phyloP scores from a whole-genome alignment of 2,797 vertebrate genomes.

The Halcyon smyrnensis region DNA sequence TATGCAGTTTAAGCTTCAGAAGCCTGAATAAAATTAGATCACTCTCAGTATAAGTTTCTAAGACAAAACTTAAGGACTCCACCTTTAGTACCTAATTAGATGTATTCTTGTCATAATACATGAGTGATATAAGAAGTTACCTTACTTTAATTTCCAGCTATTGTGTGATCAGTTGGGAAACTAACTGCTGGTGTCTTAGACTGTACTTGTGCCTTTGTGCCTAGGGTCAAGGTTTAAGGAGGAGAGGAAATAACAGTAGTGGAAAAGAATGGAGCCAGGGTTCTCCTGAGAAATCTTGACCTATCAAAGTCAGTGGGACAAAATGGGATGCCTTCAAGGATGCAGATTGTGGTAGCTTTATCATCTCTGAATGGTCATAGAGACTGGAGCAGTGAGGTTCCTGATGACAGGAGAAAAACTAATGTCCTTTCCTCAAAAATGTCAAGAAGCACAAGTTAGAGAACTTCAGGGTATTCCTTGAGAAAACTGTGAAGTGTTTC shows the following conservation, averaged over 20 bases:
- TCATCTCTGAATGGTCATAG: neutral
- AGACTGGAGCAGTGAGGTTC: neutral
- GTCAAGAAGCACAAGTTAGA: neutral
- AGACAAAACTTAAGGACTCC: neutral
- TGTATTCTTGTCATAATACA: neutral
- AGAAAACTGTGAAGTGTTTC: neutral
- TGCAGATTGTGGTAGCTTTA: neutral
- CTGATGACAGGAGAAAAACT: neutral
- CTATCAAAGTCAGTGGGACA: neutral
- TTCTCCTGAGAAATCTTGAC: neutral
- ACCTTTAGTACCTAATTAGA: neutral
- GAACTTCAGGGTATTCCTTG: neutral
- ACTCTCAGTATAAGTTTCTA: neutral
- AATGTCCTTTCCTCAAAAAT: neutral
- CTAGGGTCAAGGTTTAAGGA: neutral
- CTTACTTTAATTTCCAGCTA: neutral
- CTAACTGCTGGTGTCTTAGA: neutral
- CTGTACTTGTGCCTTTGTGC: neutral
- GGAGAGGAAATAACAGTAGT: neutral
- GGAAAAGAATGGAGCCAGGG: neutral
- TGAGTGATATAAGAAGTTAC: neutral
- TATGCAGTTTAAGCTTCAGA: neutral
- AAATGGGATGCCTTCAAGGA: neutral
- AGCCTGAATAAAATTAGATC: neutral
- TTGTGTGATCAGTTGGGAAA: neutral